Conservation (phyloP, 2,797 vertebrate species). For the Etheostoma perlongum region DNA sequence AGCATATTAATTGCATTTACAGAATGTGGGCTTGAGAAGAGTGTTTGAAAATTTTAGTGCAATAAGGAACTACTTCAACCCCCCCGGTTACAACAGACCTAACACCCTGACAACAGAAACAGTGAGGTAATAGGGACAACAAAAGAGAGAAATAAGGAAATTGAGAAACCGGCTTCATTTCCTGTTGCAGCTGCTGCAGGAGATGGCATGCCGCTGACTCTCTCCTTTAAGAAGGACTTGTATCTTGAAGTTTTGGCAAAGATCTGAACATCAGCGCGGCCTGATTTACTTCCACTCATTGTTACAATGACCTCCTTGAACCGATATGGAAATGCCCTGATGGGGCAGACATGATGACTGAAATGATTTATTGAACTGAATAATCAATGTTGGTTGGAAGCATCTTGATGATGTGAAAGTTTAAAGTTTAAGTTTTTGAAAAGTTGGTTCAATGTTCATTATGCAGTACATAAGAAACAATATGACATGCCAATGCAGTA, state of each 20-base stretch:
- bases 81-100: not conserved
- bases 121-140: conserved; percentile 13
- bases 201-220: conserved; percentile 41
- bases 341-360: not conserved
- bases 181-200: conserved; percentile 27
- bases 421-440: too few relatives aligned
- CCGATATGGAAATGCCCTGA: conserved; percentile 8
- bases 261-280: conserved; percentile 43
- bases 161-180: conserved; percentile 14
- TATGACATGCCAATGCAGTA: too few relatives aligned
- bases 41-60: not conserved
- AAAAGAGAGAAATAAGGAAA: conserved; percentile 28
- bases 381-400: too few relatives aligned
- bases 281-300: conserved; percentile 20
- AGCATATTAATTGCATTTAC: conserved; percentile 13
- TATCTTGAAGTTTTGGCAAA: conserved; percentile 58
- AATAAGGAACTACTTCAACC: not conserved
- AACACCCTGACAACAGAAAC: conserved; percentile 23
- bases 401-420: too few relatives aligned
- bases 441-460: too few relatives aligned
- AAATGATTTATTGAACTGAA: too few relatives aligned
- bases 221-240: conserved; percentile 54
- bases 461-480: too few relatives aligned
- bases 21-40: not conserved
- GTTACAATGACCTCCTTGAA: conserved; percentile 57